Evolutionary conservation across 2,113 vertebrate genomes (phyloP).

Genomic region (Zootoca vivipara): DNA sequence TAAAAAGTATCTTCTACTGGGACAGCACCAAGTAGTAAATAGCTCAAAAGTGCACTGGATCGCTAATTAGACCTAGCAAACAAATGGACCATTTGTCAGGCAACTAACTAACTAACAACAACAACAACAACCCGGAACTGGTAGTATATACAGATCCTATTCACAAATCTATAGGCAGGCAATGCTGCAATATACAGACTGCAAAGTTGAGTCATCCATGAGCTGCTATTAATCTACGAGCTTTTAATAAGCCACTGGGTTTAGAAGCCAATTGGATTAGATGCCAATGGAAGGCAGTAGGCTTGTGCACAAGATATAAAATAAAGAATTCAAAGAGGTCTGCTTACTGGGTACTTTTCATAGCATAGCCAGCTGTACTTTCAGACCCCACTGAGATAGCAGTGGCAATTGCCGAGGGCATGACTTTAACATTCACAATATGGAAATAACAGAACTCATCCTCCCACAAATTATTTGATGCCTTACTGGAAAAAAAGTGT

Average conservation of each 20-base stretch:
- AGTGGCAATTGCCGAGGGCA: not conserved
- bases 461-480: not conserved
- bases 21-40: not conserved
- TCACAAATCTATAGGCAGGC: not conserved
- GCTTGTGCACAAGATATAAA: not conserved
- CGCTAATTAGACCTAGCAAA: not conserved
- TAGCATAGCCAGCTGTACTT: slow-evolving; percentile 9
- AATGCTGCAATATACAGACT: slow-evolving; percentile 5
- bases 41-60: not conserved
- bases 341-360: not conserved
- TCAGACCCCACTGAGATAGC: slow-evolving; percentile 19
- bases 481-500: not conserved
- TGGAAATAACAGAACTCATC: slow-evolving; percentile 10
- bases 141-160: not conserved
- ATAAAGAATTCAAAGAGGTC: not conserved
- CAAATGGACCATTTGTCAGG: not conserved
- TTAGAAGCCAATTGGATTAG: slow-evolving; percentile 24
- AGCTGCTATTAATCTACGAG: slow-evolving; percentile 7
- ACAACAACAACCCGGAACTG: too few relatives aligned
- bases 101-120: not conserved
- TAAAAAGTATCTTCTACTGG: not conserved
- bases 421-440: slow-evolving; percentile 9
- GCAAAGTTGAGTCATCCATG: slow-evolving; percentile 19
- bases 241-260: not conserved
- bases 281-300: not conserved